Percentiles rank a stretch among this genome's conserved stretches.
Evolutionary conservation across 2,113 vertebrate species (phyloP).

Genomic region (Cebus imitator): DNA sequence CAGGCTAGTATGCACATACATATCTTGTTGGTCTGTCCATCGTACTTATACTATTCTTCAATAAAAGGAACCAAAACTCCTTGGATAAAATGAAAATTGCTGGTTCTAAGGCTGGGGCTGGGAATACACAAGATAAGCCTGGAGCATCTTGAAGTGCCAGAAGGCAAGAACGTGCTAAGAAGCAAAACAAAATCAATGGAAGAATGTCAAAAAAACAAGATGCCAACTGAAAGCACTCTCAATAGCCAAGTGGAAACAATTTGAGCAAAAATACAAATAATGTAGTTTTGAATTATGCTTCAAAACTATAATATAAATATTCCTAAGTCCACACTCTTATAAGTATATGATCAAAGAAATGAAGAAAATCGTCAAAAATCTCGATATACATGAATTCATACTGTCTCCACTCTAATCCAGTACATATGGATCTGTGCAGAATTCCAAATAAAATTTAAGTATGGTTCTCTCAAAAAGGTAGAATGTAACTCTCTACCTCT

Average conservation of each 20-base stretch:
- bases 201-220: neutral
- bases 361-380: neutral
- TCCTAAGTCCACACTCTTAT: neutral
- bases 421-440: neutral
- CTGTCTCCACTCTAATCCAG: neutral
- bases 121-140: neutral
- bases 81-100: neutral
- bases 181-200: neutral
- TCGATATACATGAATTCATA: neutral
- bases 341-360: neutral
- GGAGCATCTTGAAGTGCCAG: neutral
- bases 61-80: neutral
- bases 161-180: neutral
- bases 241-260: neutral
- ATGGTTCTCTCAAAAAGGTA: neutral
- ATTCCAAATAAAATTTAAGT: neutral
- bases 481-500: neutral
- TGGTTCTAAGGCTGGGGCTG: rapidly evolving
- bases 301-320: neutral
- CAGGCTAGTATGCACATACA: neutral
- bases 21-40: neutral
- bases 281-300: neutral
- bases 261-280: neutral
- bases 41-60: neutral
- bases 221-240: neutral